Base-by-base conservation (phyloP, 1,140 invertebrate genomes). In the Galendromus occidentalis region DNA sequence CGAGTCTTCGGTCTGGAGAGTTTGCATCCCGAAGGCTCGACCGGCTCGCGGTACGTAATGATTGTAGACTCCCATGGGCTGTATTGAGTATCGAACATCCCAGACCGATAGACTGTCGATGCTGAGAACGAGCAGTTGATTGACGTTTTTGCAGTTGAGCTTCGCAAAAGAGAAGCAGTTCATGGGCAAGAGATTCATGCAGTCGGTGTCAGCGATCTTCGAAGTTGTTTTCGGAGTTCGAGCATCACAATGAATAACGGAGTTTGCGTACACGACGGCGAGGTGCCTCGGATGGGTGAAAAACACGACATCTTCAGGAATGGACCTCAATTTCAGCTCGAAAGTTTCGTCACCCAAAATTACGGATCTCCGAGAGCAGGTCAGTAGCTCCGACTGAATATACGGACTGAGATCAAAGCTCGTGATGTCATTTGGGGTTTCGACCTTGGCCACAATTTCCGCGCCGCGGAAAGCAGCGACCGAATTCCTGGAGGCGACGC, bases 71-170 rank as follows among this genome's bases (percentile, higher is more conserved):
- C 25, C 51, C 51, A 59, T 59, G 1, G 51, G 51, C 51, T 59
- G 51, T 14, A 59, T 59, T 14, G 51, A 59, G 9, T 59, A 59
- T 17, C 51, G 51, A 2, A 59, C 51, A 59, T 59, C 51, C 51
- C 51, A 59, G 14, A 59, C 14, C 14, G 51, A 59, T 2, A 59
- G 22, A 9, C 25, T 18, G 9, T 59, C 51, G 51, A 14, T 59
- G 22, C 25, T 33, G 22, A 59, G 51, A 17, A 59, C 25, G 9
- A 59, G 25, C 9, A 59, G 14, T 33, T 59, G 51, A 9, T 59
- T 59, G 1, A 59, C 51, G 33, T 59, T 59, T 14, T 9, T 17
- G 14, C 25, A 33, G 20, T 59, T 59, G 25, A 59, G 1, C 20
- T 59, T 25, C 20, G 20, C 51, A 5, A 22, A 59, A 59, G 33